Evolutionary conservation across 1,140 invertebrate species (phyloP).

Genomic region (Planococcus citri): DNA sequence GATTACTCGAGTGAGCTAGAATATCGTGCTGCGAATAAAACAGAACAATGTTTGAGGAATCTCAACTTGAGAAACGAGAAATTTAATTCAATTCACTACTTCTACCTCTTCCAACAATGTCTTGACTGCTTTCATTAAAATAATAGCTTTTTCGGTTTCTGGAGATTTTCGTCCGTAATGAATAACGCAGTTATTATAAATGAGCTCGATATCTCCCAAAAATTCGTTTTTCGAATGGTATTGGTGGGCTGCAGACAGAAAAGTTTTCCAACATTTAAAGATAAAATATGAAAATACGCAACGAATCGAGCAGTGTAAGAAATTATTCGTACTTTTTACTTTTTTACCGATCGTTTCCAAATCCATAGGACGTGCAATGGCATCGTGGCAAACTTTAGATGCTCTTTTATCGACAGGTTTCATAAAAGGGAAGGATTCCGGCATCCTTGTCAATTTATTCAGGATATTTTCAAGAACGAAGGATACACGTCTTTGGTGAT

Average conservation of each 20-base stretch:
- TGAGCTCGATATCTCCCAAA: slow-evolving; percentile 72
- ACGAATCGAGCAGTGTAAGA: too few species aligned
- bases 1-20: slow-evolving; percentile 61
- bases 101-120: slow-evolving; percentile 60
- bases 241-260: slow-evolving; percentile 52
- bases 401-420: slow-evolving; percentile 93
- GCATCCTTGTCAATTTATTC: slow-evolving; percentile 71
- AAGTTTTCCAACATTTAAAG: neutral
- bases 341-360: slow-evolving; percentile 81
- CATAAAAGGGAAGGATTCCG: slow-evolving; percentile 86
- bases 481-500: slow-evolving; percentile 89
- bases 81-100: too few species aligned
- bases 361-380: slow-evolving; percentile 90
- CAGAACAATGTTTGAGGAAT: neutral
- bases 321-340: slow-evolving; percentile 50
- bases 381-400: slow-evolving; percentile 85
- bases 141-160: slow-evolving; percentile 73
- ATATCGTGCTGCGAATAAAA: slow-evolving; percentile 41
- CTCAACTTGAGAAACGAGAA: slow-evolving; percentile 9
- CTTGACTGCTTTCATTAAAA: slow-evolving; percentile 60
- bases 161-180: slow-evolving; percentile 84
- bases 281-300: too few species aligned
- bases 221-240: slow-evolving; percentile 86
- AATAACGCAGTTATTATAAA: slow-evolving; percentile 71
- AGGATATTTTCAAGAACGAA: slow-evolving; percentile 89